Evolutionary conservation across 2,113 vertebrate species (phyloP).

Genomic region (Ptilonorhynchus violaceus): DNA sequence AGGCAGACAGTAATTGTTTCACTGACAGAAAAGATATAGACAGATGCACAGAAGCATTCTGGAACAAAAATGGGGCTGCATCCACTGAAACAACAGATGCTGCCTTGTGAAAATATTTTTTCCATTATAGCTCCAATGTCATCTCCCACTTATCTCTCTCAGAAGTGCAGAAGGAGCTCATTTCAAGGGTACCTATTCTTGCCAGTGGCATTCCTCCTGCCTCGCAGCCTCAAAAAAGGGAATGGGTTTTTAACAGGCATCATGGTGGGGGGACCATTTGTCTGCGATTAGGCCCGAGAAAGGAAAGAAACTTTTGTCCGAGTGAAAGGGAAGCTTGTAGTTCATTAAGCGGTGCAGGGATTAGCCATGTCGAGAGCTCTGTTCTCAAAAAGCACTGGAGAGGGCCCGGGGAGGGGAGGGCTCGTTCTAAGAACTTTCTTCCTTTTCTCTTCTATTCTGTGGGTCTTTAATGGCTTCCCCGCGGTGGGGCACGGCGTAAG

Average conservation of each 20-base stretch:
- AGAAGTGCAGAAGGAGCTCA: constrained; percentile 54
- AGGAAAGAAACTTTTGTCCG: constrained; percentile 75
- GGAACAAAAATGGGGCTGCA: constrained; percentile 47
- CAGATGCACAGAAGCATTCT: constrained; percentile 59
- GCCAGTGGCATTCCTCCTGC: constrained; percentile 48
- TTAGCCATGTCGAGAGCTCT: constrained; percentile 82
- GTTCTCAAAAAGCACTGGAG: constrained; percentile 71
- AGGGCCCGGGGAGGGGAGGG: constrained; percentile 47
- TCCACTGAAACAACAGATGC: constrained; percentile 65
- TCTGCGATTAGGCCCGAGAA: constrained; percentile 78
- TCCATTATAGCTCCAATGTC: constrained; percentile 51
- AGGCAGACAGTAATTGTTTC: constrained; percentile 39
- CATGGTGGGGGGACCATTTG: constrained; percentile 73
- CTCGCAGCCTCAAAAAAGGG: constrained; percentile 41
- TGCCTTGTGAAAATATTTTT: constrained; percentile 49
- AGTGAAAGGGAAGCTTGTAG: constrained; percentile 88
- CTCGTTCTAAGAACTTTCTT: constrained; percentile 57
- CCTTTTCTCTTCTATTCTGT: constrained; percentile 67
- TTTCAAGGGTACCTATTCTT: constrained; percentile 66
- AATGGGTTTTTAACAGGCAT: constrained; percentile 70
- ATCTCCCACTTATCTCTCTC: constrained; percentile 57
- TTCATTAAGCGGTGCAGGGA: constrained; percentile 83
- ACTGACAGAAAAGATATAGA: constrained; percentile 60
- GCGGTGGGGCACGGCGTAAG: constrained; percentile 68
- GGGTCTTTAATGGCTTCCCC: constrained; percentile 75